Evolutionary conservation across 2,797 vertebrate genomes (phyloP).

Genomic region (Melopsittacus undulatus): DNA sequence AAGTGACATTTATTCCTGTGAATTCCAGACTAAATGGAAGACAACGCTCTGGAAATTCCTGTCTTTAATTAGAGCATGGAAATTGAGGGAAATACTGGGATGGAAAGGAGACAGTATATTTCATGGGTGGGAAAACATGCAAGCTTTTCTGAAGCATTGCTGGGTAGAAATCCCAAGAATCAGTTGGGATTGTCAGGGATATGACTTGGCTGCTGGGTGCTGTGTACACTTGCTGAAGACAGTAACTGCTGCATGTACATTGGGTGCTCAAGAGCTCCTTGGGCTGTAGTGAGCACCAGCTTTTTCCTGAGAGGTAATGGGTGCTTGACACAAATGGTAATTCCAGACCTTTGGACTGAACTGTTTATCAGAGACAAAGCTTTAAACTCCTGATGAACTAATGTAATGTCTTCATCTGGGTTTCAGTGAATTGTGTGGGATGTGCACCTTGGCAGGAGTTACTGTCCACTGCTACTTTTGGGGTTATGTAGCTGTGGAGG

Average conservation of each 20-base stretch:
- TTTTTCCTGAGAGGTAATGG: background rate
- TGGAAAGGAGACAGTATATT: background rate
- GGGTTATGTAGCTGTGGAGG: background rate
- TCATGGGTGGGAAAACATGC: background rate
- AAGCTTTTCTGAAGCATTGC: background rate
- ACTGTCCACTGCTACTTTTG: background rate
- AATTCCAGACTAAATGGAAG: background rate
- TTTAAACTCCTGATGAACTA: background rate
- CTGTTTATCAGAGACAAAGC: background rate
- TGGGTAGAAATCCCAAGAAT: background rate
- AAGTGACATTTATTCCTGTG: background rate
- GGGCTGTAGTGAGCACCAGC: background rate
- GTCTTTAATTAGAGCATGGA: background rate
- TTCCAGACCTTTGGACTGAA: background rate
- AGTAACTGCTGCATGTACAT: background rate
- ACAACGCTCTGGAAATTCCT: background rate
- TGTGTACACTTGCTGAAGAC: background rate
- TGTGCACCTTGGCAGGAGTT: background rate
- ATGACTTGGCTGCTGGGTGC: background rate
- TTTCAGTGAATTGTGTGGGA: background rate
- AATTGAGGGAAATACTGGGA: background rate
- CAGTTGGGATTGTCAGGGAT: background rate
- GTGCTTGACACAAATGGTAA: background rate
- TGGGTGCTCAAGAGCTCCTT: background rate
- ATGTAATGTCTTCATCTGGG: background rate